These are phyloP conservation scores for Chymomyza procnemis DNA, from an alignment of 2,888 invertebrate species.

Conservation along the genomic window DNA sequence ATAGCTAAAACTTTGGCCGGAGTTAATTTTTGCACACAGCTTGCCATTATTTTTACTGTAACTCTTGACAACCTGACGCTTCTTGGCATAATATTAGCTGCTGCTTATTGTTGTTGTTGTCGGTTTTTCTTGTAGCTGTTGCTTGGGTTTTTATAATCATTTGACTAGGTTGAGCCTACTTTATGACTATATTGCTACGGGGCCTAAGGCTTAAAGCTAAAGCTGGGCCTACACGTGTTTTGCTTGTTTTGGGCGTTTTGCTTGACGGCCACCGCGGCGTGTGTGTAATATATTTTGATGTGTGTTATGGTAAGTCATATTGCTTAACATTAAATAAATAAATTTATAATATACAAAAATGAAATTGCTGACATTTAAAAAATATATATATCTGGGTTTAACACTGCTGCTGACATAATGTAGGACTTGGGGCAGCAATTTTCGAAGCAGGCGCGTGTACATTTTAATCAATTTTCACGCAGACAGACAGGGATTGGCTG, in stretches of 20 bases:
- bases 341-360: background rate
- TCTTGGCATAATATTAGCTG: slow-evolving; percentile 3
- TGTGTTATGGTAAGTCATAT: background rate
- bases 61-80: slow-evolving; percentile 8
- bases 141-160: background rate
- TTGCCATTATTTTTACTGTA: background rate
- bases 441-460: no score
- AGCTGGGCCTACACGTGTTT: background rate
- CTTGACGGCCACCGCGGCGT: slow-evolving; percentile 34
- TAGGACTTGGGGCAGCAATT: no score
- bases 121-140: slow-evolving; percentile 18
- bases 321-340: background rate
- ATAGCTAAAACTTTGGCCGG: slow-evolving; percentile 27
- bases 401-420: no score
- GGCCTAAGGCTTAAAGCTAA: background rate
- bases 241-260: slow-evolving; percentile 2
- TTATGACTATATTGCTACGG: background rate
- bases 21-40: slow-evolving; percentile 24
- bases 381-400: no score
- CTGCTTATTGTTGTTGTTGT: slow-evolving; percentile 23
- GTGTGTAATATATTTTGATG: slow-evolving; percentile 26
- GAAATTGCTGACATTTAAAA: background rate
- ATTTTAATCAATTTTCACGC: no score
- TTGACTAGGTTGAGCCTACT: background rate
- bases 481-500: no score